Conservation (phyloP, 2,888 invertebrate species). For the Nymphalis urticae region DNA sequence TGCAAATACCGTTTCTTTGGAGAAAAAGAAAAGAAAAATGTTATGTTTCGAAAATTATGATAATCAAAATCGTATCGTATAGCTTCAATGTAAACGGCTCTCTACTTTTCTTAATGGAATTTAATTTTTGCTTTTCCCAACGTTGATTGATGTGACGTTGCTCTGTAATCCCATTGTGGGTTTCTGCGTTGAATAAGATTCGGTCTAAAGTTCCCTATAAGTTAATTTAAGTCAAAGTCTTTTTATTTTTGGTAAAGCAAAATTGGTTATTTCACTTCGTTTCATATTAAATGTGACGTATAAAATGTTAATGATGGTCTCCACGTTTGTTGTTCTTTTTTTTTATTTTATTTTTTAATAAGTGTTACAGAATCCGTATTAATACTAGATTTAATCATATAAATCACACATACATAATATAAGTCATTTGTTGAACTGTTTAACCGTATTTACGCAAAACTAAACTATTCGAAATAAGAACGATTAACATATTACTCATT, state of each 20-base stretch:
- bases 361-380: too few species aligned
- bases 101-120: constrained; percentile 39
- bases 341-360: too few species aligned
- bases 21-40: too few species aligned
- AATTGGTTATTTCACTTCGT: constrained; percentile 38
- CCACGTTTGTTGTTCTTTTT: too few species aligned
- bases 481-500: too few species aligned
- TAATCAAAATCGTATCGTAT: constrained; percentile 15
- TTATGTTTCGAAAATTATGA: too few species aligned
- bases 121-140: constrained; percentile 39
- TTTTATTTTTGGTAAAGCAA: constrained; percentile 35
- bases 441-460: too few species aligned
- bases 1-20: too few species aligned
- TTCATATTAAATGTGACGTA: constrained; percentile 28
- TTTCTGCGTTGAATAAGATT: constrained; percentile 36
- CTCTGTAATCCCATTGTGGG: constrained; percentile 40
- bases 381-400: too few species aligned
- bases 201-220: constrained; percentile 38
- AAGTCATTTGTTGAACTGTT: too few species aligned
- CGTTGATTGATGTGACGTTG: constrained; percentile 41
- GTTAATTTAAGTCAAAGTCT: constrained; percentile 38
- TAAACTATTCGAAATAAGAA: too few species aligned
- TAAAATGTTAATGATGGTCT: constrained; percentile 19
- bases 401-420: too few species aligned
- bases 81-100: constrained; percentile 28